Evolutionary conservation across 2,113 vertebrate genomes (phyloP).

Genomic region (Anhinga rufa): DNA sequence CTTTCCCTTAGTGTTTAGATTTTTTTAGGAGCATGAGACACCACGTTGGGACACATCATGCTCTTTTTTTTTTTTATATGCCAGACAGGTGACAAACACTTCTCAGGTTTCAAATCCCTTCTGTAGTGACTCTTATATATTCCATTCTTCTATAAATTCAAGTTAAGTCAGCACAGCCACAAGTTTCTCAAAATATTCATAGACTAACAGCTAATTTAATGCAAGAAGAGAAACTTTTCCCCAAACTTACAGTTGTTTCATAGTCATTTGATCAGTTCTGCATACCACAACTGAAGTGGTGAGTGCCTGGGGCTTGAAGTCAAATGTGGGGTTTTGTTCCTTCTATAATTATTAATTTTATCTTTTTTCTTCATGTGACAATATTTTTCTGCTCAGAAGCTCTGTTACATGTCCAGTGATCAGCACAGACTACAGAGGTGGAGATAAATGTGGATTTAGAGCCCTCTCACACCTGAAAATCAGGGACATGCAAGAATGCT

Average conservation of each 20-base stretch:
- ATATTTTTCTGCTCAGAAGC: neutral
- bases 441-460: neutral
- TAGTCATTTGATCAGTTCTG: neutral
- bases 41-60: neutral
- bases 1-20: neutral
- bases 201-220: neutral
- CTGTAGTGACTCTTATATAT: neutral
- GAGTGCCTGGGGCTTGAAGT: neutral
- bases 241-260: neutral
- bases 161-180: neutral
- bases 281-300: neutral
- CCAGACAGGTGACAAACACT: neutral
- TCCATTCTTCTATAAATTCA: neutral
- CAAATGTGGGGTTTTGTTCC: neutral
- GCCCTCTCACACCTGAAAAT: neutral
- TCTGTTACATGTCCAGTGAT: neutral
- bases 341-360: neutral
- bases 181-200: neutral
- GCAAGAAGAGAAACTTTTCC: neutral
- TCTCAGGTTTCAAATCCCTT: neutral
- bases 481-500: neutral
- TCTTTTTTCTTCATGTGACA: neutral
- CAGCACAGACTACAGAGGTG: neutral
- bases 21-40: neutral
- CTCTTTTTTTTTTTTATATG: fast-evolving